Conservation (phyloP, 2,113 vertebrate genomes). For the Leucosticte australis region DNA sequence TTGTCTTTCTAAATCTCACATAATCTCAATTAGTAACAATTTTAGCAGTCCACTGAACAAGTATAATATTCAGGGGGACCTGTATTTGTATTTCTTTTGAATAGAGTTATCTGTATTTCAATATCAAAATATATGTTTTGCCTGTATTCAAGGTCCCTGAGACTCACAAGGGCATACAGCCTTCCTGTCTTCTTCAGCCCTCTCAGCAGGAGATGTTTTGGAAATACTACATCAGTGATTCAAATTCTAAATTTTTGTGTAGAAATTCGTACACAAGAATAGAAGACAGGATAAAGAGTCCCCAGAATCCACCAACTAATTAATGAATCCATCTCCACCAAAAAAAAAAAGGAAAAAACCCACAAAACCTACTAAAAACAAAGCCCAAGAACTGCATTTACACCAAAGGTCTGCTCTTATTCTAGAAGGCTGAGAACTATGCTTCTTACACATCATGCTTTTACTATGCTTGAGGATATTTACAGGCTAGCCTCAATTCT, state of each 20-base stretch:
- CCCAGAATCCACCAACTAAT: neutral
- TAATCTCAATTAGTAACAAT: neutral
- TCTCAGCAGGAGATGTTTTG: neutral
- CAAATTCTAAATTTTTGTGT: neutral
- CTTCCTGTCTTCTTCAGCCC: neutral
- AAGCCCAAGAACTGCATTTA: neutral
- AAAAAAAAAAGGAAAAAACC: accelerated
- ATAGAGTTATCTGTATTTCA: neutral
- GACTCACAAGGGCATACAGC: neutral
- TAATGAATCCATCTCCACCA: accelerated
- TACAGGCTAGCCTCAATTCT: neutral
- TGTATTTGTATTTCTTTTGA: neutral
- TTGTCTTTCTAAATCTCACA: neutral
- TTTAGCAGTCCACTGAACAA: neutral
- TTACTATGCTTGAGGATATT: neutral
- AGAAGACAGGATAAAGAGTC: neutral
- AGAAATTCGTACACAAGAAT: neutral
- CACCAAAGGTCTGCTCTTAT: neutral
- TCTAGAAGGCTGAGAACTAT: neutral
- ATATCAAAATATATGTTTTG: neutral
- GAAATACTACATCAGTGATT: neutral
- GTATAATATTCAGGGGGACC: neutral
- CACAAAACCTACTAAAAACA: neutral
- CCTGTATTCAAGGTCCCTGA: neutral
- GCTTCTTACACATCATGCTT: neutral